Base-by-base conservation (phyloP, 1,140 invertebrate genomes). In the Bombus waltoni region DNA sequence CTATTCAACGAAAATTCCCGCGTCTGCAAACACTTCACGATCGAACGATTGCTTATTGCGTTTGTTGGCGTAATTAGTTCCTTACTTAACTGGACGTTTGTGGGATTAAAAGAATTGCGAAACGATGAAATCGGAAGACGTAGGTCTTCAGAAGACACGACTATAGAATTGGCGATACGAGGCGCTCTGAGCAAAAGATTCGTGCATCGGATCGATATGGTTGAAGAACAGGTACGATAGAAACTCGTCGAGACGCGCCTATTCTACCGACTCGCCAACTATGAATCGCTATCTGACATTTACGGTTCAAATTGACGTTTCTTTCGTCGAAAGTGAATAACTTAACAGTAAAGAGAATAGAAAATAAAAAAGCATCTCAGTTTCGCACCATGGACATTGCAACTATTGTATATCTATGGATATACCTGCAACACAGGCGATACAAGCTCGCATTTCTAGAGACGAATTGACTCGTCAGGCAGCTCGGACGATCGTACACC, bases 1-100 rank as follows among this genome's bases (percentile, higher is more conserved):
- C 62, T 70, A 80, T 80, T 80, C 77, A 80, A 5, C 65, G n/a
- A 22, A n/a, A 22, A 32, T 35, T n/a, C 32, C 35, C 13, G 25
- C 74, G 53, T 62, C 38, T 42, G 57, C n/a, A 77, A 77, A 77
- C 75, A 77, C n/a, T 75, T 75, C 15, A 47, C 22, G 22, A 53
- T n/a, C 73, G 44, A 73, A 28, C 72, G 28, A 1, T 25, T 35
- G 32, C n/a, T 53, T 22, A 42, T 15, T 70, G 70, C 38, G 40
- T 62, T 62, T 18, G 25, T 28, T 32, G 42, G 6, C 4, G 0
- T 75, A 75, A 75, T 75, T 53, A 53, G 32, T 3, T 3, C 1
- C 44, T 6, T 35, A 32, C 32, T 32, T 44, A 32, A 73, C n/a
- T 28, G 22, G 22, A 0, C 9, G 35, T 3, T 25, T 1, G 35